These are phyloP conservation scores for Indicator indicator DNA, from an alignment of 2,113 vertebrate genomes.

Conservation along the genomic window DNA sequence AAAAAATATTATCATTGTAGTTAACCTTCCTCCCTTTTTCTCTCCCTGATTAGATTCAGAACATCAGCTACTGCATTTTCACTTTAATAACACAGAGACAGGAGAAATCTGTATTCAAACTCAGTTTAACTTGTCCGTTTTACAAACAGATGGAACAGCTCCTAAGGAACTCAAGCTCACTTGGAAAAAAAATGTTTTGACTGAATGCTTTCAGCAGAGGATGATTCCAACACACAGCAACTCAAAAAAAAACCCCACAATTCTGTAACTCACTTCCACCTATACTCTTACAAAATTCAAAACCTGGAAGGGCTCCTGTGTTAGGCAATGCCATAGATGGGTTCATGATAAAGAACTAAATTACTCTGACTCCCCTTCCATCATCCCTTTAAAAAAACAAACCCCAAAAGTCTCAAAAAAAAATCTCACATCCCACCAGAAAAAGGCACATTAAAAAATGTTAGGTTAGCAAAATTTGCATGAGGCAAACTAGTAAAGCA, in stretches of 20 bases:
- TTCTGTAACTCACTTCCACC: not conserved
- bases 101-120: not conserved
- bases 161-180: not conserved
- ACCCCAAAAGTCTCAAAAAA: not conserved
- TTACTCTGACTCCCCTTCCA: not conserved
- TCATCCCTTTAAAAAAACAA: not conserved
- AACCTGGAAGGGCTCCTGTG: not conserved
- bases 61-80: not conserved
- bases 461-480: not conserved
- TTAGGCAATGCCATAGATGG: not conserved
- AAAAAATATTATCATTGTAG: not conserved
- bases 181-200: not conserved
- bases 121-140: not conserved
- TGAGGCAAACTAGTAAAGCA: not conserved
- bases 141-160: not conserved
- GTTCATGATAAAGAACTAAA: not conserved
- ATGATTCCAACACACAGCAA: not conserved
- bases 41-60: not conserved
- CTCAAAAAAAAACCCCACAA: not conserved
- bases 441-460: not conserved
- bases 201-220: not conserved
- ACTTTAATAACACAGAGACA: not conserved
- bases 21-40: fast-evolving
- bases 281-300: not conserved
- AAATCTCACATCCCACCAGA: not conserved